Conservation (phyloP, 2,797 vertebrate genomes). For the Enteromius afrohamiltoni region DNA sequence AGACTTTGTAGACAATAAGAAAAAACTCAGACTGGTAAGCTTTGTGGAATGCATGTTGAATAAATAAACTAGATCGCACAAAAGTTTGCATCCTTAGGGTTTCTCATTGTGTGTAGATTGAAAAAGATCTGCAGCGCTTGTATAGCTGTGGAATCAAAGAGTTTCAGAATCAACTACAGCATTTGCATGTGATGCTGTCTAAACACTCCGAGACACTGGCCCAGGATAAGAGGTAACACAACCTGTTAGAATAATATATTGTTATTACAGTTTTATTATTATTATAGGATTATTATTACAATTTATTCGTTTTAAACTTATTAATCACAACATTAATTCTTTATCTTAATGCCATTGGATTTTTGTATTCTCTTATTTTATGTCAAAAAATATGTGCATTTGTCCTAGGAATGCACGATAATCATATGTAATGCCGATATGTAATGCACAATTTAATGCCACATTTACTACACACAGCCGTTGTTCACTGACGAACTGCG, state of each 20-base stretch:
- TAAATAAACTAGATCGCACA: not conserved
- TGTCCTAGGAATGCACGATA: too few species aligned
- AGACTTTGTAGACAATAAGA: slow-evolving; percentile 60
- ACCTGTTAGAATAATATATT: not conserved
- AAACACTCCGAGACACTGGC: slow-evolving; percentile 72
- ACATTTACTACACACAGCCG: too few species aligned
- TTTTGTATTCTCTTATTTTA: not conserved
- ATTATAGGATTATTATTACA: not conserved
- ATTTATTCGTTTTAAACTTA: not conserved
- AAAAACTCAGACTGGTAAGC: slow-evolving; percentile 73
- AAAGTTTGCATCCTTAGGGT: not conserved
- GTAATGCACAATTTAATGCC: too few species aligned
- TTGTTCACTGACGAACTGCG: too few species aligned
- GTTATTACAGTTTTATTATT: too few species aligned
- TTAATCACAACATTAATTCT: not conserved
- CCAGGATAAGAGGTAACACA: slow-evolving; percentile 74
- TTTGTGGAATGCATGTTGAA: not conserved
- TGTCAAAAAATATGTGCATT: too few species aligned
- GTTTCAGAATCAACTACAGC: slow-evolving; percentile 76
- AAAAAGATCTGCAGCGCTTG: slow-evolving; percentile 76
- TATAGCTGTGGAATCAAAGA: slow-evolving; percentile 79
- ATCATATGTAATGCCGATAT: too few species aligned
- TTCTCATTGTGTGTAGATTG: slow-evolving; percentile 71
- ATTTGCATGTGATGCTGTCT: slow-evolving; percentile 76
- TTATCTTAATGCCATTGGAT: not conserved